These are phyloP conservation scores for Nudaria mundana DNA, from an alignment of 2,888 invertebrate species.

Conservation along the genomic window DNA sequence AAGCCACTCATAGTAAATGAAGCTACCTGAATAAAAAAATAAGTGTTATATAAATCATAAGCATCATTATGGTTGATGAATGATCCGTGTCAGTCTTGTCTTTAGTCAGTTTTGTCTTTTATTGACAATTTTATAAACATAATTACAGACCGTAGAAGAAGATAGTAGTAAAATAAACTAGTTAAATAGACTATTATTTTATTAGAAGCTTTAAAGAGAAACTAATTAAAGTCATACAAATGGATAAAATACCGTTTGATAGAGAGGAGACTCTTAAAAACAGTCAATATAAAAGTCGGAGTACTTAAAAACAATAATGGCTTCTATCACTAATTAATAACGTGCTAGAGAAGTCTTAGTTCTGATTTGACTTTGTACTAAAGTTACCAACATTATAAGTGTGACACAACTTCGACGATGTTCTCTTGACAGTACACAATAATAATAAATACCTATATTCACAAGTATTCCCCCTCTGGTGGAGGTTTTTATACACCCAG, in stretches of 20 bases:
- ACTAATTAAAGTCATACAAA: constrained; percentile 35
- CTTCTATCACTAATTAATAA: constrained; percentile 1
- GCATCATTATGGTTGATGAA: constrained; percentile 43
- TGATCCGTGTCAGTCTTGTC: too few relatives aligned
- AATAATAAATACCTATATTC: too few relatives aligned
- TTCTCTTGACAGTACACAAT: too few relatives aligned
- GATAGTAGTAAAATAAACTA: constrained; percentile 33
- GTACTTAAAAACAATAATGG: constrained; percentile 7
- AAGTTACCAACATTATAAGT: too few relatives aligned
- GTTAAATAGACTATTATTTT: constrained; percentile 36
- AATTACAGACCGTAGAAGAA: constrained; percentile 43
- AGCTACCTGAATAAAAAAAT: constrained; percentile 22
- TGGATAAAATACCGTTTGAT: constrained; percentile 12
- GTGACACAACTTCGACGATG: too few relatives aligned
- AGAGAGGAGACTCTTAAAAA: constrained; percentile 6
- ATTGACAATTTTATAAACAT: constrained; percentile 51
- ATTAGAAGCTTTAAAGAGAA: constrained; percentile 27
- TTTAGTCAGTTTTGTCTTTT: constrained; percentile 43
- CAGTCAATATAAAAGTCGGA: constrained; percentile 8
- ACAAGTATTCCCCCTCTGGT: too few relatives aligned
- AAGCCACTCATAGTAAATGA: constrained; percentile 13
- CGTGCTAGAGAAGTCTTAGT: too few relatives aligned
- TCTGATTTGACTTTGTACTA: too few relatives aligned
- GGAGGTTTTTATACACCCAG: too few relatives aligned
- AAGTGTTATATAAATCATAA: constrained; percentile 25